These are phyloP conservation scores for Polypedilum vanderplanki DNA, from an alignment of 1,140 invertebrate genomes.

Conservation along the genomic window DNA sequence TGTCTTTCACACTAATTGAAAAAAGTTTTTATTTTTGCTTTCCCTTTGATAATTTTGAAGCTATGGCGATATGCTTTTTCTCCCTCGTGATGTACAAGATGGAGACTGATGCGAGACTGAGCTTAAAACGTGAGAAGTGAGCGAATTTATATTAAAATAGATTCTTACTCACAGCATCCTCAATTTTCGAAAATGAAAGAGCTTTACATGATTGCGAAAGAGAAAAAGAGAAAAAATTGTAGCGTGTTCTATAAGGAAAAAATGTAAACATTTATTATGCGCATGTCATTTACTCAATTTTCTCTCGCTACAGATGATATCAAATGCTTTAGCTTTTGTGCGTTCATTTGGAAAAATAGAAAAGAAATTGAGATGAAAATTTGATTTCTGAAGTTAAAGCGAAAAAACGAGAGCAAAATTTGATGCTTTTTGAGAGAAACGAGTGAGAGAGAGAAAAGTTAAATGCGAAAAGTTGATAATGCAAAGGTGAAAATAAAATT, in stretches of 20 bases:
- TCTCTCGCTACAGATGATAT: neutral
- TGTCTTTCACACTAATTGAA: too few species aligned
- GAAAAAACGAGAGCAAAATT: neutral
- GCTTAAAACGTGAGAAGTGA: neutral
- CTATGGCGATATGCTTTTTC: neutral
- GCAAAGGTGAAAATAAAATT: conserved; percentile 26
- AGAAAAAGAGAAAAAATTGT: neutral
- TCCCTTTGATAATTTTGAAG: neutral
- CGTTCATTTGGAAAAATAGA: conserved; percentile 11
- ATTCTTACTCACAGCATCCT: neutral
- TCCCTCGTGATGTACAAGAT: neutral
- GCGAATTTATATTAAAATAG: conserved; percentile 5
- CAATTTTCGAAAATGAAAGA: neutral
- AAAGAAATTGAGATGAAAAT: conserved; percentile 27
- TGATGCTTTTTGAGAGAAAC: neutral
- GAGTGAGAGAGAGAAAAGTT: conserved; percentile 7
- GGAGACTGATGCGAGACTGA: conserved; percentile 8
- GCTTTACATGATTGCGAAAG: neutral
- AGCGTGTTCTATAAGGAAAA: neutral
- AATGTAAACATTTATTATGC: conserved; percentile 21
- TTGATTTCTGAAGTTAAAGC: neutral
- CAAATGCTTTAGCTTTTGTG: neutral
- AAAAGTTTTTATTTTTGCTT: neutral
- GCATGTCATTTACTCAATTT: neutral
- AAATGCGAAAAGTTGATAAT: neutral